A percentile compares a stretch with the other conserved stretches of the same genome.
Evolutionary conservation across 2,113 vertebrate species (phyloP).

Genomic region (Murina feae): DNA sequence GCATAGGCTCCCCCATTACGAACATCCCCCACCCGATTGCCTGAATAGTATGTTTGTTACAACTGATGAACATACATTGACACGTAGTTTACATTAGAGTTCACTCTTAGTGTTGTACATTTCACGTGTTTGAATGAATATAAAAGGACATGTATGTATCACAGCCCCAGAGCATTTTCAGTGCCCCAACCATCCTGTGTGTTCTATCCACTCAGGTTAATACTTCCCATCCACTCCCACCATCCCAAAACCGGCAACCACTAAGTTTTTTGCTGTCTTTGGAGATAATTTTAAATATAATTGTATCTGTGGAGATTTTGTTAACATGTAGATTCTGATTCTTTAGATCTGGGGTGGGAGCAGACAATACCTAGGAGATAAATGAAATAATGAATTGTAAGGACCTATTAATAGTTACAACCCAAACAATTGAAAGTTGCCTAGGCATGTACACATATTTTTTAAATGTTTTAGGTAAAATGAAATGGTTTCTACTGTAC

Average conservation of each 20-base stretch:
- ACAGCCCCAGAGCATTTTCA: not conserved
- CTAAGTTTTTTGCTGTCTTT: not conserved
- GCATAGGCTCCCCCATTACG: not conserved
- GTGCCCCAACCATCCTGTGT: not conserved
- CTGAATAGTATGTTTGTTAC: not conserved
- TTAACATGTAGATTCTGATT: not conserved
- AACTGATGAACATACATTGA: not conserved
- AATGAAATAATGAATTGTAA: not conserved
- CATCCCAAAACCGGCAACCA: not conserved
- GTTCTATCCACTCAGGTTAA: not conserved
- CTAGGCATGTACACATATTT: not conserved
- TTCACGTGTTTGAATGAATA: not conserved
- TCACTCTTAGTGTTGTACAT: not conserved
- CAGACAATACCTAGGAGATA: not conserved
- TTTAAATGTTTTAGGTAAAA: not conserved
- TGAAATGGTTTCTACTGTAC: not conserved
- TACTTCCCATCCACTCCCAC: not conserved
- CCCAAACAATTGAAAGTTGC: not conserved
- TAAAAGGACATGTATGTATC: not conserved
- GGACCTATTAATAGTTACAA: not conserved
- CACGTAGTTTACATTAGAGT: not conserved
- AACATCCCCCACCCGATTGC: too few species aligned
- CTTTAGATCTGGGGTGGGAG: not conserved
- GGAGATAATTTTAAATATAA: not conserved
- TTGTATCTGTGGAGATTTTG: not conserved